phyloP scores from a whole-genome alignment of 2,797 vertebrate species.

The Lates japonicus region DNA sequence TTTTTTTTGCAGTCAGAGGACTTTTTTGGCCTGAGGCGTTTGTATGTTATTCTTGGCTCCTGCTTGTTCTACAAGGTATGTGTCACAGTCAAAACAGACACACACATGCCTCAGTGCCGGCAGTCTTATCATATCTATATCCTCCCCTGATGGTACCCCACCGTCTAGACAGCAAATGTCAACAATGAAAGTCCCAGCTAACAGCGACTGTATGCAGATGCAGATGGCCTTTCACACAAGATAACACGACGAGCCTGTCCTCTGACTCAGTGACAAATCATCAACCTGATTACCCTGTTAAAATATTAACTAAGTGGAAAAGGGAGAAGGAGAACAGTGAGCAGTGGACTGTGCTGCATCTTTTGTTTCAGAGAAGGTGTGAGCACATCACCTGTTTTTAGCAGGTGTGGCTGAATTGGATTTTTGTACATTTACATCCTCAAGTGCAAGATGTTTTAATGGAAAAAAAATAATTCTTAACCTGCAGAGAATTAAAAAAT shows the following conservation, averaged over 20 bases:
- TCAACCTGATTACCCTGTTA: constrained; percentile 12
- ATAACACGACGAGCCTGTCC: constrained; percentile 20
- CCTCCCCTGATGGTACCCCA: not conserved
- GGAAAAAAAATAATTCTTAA: not conserved
- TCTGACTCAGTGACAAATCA: constrained; percentile 19
- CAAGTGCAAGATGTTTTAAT: not conserved
- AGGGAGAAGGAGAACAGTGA: not conserved
- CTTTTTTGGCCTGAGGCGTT: constrained; percentile 93
- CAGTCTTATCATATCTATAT: not conserved
- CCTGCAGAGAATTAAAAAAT: not conserved
- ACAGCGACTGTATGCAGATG: constrained; percentile 8
- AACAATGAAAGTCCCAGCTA: not conserved
- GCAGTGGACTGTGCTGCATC: not conserved
- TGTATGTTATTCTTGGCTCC: constrained; percentile 94
- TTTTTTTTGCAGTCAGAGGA: constrained; percentile 91
- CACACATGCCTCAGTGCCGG: not conserved
- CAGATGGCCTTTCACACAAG: constrained; percentile 14
- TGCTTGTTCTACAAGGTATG: constrained; percentile 97
- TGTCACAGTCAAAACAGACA: constrained; percentile 7
- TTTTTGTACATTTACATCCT: not conserved
- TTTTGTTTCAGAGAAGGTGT: constrained; percentile 2
- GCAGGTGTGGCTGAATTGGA: not conserved
- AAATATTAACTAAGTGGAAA: constrained; percentile 31
- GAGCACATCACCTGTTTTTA: not conserved
- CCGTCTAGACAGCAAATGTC: constrained; percentile 9